Evolutionary conservation across 2,888 invertebrate genomes (phyloP), one percentile per base, ranked within the genome.

Genomic region (Cyclophora punctaria): DNA sequence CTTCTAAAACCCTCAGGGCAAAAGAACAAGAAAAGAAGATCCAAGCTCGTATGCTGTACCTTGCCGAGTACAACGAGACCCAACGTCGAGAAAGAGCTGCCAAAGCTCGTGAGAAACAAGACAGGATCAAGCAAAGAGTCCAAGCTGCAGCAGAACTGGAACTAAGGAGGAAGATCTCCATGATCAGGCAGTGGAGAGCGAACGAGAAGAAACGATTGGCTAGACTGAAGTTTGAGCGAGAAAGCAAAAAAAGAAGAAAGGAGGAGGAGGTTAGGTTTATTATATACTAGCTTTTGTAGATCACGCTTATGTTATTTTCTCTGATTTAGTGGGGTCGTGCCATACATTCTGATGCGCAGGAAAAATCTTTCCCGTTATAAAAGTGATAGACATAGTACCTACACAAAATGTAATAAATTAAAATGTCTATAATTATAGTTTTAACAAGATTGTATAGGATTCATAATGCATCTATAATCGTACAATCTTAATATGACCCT

Each of bases 111-210:
- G 87, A 86, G 45, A 85, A 80, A 55, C 64, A 83, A 53, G 79
- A 71, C 48, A 67, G 77, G 41, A 86, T 87, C 53, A 84, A 79
- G 51, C 86, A 87, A 58, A 70, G 88, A 45, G 83, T 88, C 0
- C 79, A 82, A 44, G 82, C 85, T 0, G 88, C 88, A 0, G 81
- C 78, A 0, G 88, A 88, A 56, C 72, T 88, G 75, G 88, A 88
- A 55, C 65, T 87, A 2, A 62, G 85, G 5, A 64, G 88, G 37
- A 87, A 86, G 62, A 88, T 88, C 50, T 83, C 80, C 1, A 85
- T 86, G 88, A 70, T 88, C 48, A 71, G 87, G 2, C 77, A 75
- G 57, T 88, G 88, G 88, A 66, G 87, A 34, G 45, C 66, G 7
- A 85, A 86, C 47, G 88, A 88, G 67, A 83, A 70, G 71, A 84